A percentile compares a stretch with the other conserved stretches of the same genome.
Evolutionary conservation across 92 coral and sea anemone genomes (phyloP).

Genomic region (Chrysogorgia sp.): DNA sequence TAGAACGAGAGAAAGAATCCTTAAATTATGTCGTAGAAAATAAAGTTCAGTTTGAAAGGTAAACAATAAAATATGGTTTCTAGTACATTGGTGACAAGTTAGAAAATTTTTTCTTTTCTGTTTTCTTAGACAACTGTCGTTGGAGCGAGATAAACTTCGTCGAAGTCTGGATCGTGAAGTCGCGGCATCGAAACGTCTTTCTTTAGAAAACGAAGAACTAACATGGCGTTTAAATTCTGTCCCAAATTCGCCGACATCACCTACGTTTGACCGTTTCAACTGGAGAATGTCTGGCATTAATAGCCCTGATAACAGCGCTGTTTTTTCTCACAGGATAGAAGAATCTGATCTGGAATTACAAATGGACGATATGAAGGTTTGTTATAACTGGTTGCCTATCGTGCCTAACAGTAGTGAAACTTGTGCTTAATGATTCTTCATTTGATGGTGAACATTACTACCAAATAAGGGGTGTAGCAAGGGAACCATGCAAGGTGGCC

Average conservation of each 20-base stretch:
- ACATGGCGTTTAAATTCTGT: constrained; percentile 77
- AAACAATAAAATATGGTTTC: not conserved
- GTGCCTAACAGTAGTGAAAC: too few species aligned
- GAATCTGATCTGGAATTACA: constrained; percentile 36
- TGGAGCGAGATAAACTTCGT: constrained; percentile 86
- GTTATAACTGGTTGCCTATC: not conserved
- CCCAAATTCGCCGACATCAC: constrained; percentile 42
- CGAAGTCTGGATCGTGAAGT: constrained; percentile 82
- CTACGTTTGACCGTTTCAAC: constrained; percentile 14
- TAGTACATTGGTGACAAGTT: not conserved
- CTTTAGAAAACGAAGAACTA: constrained; percentile 89
- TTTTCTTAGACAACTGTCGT: constrained; percentile 80
- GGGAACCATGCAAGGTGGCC: too few species aligned
- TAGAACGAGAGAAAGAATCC: constrained; percentile 91
- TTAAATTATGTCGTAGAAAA: constrained; percentile 89
- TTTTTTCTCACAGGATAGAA: constrained; percentile 31
- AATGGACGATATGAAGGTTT: constrained; percentile 24
- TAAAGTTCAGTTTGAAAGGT: constrained; percentile 90
- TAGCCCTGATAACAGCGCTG: constrained; percentile 48
- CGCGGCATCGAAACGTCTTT: constrained; percentile 82
- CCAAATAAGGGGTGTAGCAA: too few species aligned
- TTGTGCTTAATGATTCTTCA: too few species aligned
- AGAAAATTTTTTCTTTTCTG: not conserved
- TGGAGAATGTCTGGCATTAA: constrained; percentile 28
- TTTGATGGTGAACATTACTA: too few species aligned